Evolutionary conservation across 92 coral and sea anemone species (phyloP).

Genomic region (Epizoanthus stellaris): DNA sequence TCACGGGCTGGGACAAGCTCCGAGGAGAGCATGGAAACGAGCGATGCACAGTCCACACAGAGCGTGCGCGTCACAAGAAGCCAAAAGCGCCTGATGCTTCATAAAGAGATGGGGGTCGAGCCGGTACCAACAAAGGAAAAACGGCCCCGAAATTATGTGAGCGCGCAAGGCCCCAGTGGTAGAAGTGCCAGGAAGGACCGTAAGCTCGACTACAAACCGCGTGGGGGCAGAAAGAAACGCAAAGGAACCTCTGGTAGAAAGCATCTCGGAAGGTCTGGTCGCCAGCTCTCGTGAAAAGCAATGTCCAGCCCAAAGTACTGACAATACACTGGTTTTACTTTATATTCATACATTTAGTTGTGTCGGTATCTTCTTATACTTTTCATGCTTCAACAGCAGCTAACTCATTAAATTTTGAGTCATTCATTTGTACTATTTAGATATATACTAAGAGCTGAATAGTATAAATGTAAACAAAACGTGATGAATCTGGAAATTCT

Average conservation of each 20-base stretch:
- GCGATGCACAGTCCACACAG: conserved; percentile 2
- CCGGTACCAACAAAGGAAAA: conserved; percentile 40
- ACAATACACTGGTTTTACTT: background rate
- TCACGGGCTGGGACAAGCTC: conserved; percentile 10
- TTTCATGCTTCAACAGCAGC: no score
- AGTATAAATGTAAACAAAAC: no score
- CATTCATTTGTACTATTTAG: no score
- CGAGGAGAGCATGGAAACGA: conserved; percentile 40
- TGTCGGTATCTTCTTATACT: no score
- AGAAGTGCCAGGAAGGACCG: conserved; percentile 25
- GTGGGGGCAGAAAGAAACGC: conserved; percentile 39
- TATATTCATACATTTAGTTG: no score
- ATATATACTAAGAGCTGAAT: no score
- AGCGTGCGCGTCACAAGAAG: conserved; percentile 65
- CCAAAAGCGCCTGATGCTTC: conserved; percentile 70
- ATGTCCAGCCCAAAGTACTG: background rate
- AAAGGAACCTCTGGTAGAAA: background rate
- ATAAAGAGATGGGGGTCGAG: conserved; percentile 56
- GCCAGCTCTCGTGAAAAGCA: background rate
- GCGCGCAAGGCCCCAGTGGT: background rate
- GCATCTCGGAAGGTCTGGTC: conserved; percentile 5
- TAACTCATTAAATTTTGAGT: no score
- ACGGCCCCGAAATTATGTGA: conserved; percentile 38
- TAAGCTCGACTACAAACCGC: conserved; percentile 31
- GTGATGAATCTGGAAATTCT: no score